Percentiles rank a stretch among this genome's conserved stretches.
These are phyloP conservation scores for Folsomia manolachei DNA, from an alignment of 2,888 invertebrate genomes.

Conservation along the genomic window DNA sequence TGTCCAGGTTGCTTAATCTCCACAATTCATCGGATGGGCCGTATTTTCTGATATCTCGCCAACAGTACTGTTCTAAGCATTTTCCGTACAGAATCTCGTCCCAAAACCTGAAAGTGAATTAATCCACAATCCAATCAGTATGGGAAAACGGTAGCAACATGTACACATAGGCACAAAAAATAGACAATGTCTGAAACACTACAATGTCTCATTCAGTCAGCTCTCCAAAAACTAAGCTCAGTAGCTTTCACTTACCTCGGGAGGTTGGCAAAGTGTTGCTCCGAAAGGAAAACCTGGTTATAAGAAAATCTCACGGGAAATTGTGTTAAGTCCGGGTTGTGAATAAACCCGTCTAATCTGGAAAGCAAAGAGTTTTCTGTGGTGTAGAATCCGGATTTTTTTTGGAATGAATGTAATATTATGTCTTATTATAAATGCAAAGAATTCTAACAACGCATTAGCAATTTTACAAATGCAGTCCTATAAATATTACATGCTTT, in stretches of 20 bases:
- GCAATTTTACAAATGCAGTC: not conserved
- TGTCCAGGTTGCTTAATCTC: not conserved
- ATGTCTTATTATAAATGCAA: too few relatives aligned
- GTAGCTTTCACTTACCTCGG: conserved; percentile 1
- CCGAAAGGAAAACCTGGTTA: not conserved
- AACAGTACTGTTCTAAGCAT: conserved; percentile 41
- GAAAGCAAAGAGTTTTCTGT: not conserved
- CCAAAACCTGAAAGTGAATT: conserved; percentile 45
- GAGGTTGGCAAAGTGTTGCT: not conserved
- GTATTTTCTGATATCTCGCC: conserved; percentile 41
- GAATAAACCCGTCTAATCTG: not conserved
- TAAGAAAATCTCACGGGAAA: not conserved
- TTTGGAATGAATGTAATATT: not conserved
- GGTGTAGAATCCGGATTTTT: not conserved
- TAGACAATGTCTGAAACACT: not conserved
- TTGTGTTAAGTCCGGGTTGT: not conserved
- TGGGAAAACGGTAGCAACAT: not conserved
- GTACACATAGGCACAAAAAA: not conserved
- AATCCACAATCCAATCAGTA: too few relatives aligned
- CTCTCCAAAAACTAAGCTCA: too few relatives aligned
- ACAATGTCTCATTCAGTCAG: too few relatives aligned
- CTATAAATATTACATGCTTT: not conserved
- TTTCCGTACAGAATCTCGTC: conserved; percentile 31
- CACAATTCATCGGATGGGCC: conserved; percentile 21
- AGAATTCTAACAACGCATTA: too few relatives aligned